A percentile compares a stretch with the other conserved stretches of the same genome.
These are phyloP conservation scores for Phenganax marumi DNA, from an alignment of 92 coral and sea anemone species.

Conservation along the genomic window DNA sequence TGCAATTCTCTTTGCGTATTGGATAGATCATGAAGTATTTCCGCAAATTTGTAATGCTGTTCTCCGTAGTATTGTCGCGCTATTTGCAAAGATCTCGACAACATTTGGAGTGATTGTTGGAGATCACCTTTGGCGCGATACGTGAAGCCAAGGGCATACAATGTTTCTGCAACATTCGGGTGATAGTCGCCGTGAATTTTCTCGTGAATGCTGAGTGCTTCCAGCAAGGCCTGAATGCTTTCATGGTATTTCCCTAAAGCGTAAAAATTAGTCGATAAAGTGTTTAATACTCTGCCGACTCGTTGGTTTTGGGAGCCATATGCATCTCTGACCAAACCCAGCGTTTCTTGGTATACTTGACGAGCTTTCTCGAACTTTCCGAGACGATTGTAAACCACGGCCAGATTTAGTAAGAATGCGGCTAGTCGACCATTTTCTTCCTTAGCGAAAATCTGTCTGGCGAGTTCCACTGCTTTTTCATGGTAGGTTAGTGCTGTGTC, in stretches of 20 bases:
- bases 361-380: constrained; percentile 41
- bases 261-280: constrained; percentile 62
- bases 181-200: constrained; percentile 64
- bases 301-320: constrained; percentile 67
- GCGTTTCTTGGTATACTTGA: constrained; percentile 58
- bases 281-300: constrained; percentile 68
- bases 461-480: constrained; percentile 57
- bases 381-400: constrained; percentile 72
- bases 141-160: constrained; percentile 56
- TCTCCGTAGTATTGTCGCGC: constrained; percentile 49
- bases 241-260: constrained; percentile 56
- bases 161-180: constrained; percentile 76
- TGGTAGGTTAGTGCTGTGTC: constrained; percentile 55
- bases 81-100: constrained; percentile 35
- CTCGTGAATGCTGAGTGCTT: constrained; percentile 64
- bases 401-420: constrained; percentile 68
- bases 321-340: constrained; percentile 41
- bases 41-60: constrained; percentile 77
- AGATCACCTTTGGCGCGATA: constrained; percentile 45
- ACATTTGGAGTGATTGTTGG: constrained; percentile 14
- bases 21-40: constrained; percentile 69
- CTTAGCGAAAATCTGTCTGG: constrained; percentile 45
- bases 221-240: constrained; percentile 56
- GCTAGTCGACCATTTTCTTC: constrained; percentile 56
- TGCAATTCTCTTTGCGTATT: constrained; percentile 74